A percentile compares a stretch with the other conserved stretches of the same genome.
Conservation (phyloP, 2,797 vertebrate species). For the Sebastes nivosus region DNA sequence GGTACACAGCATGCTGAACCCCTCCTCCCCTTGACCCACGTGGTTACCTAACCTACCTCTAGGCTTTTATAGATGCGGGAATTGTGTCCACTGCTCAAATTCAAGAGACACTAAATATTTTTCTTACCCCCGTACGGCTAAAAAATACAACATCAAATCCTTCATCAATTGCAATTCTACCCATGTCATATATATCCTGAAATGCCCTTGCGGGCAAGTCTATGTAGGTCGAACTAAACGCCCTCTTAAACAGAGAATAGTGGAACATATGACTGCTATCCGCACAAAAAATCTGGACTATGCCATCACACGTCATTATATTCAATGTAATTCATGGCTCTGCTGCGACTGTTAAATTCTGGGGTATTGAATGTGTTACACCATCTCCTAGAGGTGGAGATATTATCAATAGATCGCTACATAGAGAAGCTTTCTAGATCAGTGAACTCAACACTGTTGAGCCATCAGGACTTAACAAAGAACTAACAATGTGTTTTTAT, state of each 20-base stretch:
- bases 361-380: background rate
- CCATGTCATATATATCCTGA: background rate
- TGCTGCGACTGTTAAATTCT: background rate
- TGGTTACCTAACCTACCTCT: too few relatives aligned
- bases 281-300: background rate
- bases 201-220: background rate
- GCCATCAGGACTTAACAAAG: too few relatives aligned
- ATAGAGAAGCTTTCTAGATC: background rate
- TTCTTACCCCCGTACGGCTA: too few relatives aligned
- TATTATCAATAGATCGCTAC: background rate
- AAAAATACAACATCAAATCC: background rate
- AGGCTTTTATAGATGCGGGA: too few relatives aligned
- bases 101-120: too few relatives aligned
- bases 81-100: too few relatives aligned
- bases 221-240: background rate
- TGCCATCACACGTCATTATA: background rate
- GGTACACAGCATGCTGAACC: too few relatives aligned
- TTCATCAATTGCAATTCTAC: background rate
- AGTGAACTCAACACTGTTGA: background rate
- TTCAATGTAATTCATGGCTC: background rate
- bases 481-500: too few relatives aligned
- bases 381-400: background rate
- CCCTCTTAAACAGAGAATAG: background rate
- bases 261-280: background rate
- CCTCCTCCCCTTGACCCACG: too few relatives aligned